Conservation (phyloP, 2,888 invertebrate species). For the Craniophora ligustri region DNA sequence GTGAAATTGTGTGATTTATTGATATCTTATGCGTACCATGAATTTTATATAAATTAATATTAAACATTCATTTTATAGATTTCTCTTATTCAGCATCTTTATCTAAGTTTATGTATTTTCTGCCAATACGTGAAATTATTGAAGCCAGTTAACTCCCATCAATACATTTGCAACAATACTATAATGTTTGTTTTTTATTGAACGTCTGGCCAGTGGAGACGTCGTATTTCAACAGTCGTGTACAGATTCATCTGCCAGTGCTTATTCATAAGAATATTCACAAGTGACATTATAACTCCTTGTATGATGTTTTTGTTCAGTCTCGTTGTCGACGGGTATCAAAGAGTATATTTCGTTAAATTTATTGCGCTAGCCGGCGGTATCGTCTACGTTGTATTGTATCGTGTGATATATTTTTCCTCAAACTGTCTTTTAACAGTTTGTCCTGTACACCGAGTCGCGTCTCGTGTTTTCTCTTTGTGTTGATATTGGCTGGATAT, state of each 20-base stretch:
- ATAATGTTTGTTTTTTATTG: constrained; percentile 74
- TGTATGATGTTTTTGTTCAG: constrained; percentile 78
- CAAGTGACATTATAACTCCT: constrained; percentile 81
- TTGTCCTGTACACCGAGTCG: constrained; percentile 48
- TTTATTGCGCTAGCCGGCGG: constrained; percentile 73
- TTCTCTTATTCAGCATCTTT: constrained; percentile 2
- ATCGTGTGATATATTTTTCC: constrained; percentile 69
- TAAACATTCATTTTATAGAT: constrained; percentile 6
- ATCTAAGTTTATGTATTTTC: not conserved
- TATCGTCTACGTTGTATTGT: constrained; percentile 66
- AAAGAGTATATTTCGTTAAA: constrained; percentile 73
- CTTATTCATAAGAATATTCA: constrained; percentile 80
- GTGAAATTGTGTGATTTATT: constrained; percentile 82
- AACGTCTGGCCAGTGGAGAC: constrained; percentile 71
- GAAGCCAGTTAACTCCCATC: constrained; percentile 70
- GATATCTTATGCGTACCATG: constrained; percentile 58
- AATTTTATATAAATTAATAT: constrained; percentile 45
- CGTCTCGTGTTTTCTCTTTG: constrained; percentile 57
- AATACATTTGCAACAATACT: constrained; percentile 77
- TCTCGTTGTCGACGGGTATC: constrained; percentile 78
- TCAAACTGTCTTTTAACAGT: constrained; percentile 58
- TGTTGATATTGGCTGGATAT: constrained; percentile 62
- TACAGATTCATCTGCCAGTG: constrained; percentile 82
- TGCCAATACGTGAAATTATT: constrained; percentile 58
- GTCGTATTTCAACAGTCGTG: constrained; percentile 85